Evolutionary conservation across 2,888 invertebrate species (phyloP), one percentile per base, ranked within the genome.

Genomic region (Osmoderma eremita): DNA sequence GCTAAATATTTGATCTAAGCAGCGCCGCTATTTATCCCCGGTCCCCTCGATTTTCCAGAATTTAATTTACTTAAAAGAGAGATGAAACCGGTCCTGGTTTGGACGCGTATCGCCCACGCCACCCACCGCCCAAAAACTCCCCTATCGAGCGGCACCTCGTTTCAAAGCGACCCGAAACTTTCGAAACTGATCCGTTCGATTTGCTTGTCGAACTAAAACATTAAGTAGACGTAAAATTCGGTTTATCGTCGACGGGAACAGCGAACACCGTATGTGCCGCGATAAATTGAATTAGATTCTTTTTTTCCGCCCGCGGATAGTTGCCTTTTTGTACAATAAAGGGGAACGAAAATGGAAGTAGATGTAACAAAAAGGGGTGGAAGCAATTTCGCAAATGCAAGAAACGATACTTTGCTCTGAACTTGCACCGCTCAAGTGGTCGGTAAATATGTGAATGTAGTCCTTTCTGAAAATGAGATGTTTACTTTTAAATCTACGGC

Each of bases 171-270:
- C 13, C 58, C 13, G 58, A 58, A 58, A 58, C 45, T 45, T 58
- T 58, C 58, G 30, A 58, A 22, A 42, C 58, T 42, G 42, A 58
- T 58, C 58, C 42, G 24, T 45, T 30, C 45, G 24, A 58, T 58
- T 58, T 58, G 24, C 58, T 58, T 58, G 58, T 45, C 58, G 58
- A 58, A 58, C 58, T 58, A 58, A 58, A 58, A 58, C 58, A 58
- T 58, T 58, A 58, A 58, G 42, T 42, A 30, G 42, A 58, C 45
- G 17, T 58, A 58, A 58, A 58, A 45, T 58, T 45, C 45, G 24
- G 58, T 45, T 58, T 58, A 58, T 58, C 24, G 58, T 58, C 45
- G 42, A 45, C 45, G 42, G 42, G 30, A 45, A 30, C 58, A 10
- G 42, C 30, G 17, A 18, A 38, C 3, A 38, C 45, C 45, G 41